Base-by-base conservation (phyloP, 2,888 invertebrate species). In the Brachyopa scutellaris region DNA sequence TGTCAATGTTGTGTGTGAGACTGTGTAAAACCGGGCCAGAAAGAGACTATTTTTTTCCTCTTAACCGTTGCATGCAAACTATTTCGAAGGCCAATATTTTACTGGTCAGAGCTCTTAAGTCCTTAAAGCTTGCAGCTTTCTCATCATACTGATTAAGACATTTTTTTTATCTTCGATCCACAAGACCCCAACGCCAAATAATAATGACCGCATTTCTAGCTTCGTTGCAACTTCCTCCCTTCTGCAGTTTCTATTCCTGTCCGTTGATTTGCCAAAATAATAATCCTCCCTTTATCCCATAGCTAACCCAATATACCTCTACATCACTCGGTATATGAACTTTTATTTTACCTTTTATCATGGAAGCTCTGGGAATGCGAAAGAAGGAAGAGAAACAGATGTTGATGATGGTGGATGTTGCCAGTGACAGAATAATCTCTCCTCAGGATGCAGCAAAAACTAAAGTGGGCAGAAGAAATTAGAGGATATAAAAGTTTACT, bases 401-500 rank as follows among this genome's bases (percentile, higher is more conserved):
- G 51, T 51, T 51, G 31, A 51, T 31, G 51, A 23, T 47, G 11
- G 23, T 31, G 19, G 17, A 19, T 33, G n/a, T 5, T 51, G 31
- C 51, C n/a, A 51, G 51, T 51, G 31, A 31, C 51, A 51, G 31
- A n/a, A 51, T 33, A 51, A 51, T 51, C 51, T 29, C 31, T 17
- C 19, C 31, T 11, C 9, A 7, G 15, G 5, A 7, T n/a, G 13
- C 31, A 19, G 9, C 17, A 51, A n/a, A 31, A 51, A 15, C 17
- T 6, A 17, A 31, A 31, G 19, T 51, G 61, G 45, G 45, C 21
- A 45, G 4, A 61, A 61, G 31, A 45, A 61, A 61, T 45, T 45
- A 61, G 45, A 21, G 31, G 51, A 51, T 31, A 19, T 31, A 33
- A 31, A 51, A 51, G 31, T 61, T 61, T 61, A 31, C 13, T 42